phyloP scores from a whole-genome alignment of 2,797 vertebrate genomes.

The Okamejei kenojei region DNA sequence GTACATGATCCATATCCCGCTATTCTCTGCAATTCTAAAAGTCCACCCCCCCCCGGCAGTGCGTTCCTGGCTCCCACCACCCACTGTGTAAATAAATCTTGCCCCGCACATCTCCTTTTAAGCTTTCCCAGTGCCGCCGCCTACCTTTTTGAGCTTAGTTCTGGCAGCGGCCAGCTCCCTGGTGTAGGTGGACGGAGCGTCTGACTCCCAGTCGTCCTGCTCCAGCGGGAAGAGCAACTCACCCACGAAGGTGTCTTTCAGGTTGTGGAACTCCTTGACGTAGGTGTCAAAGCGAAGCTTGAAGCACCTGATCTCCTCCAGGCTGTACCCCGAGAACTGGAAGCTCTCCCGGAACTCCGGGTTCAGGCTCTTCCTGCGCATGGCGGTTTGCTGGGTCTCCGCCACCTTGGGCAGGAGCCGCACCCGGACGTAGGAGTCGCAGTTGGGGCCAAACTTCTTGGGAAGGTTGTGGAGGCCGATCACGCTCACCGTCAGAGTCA shows the following conservation, averaged over 20 bases:
- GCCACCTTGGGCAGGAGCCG: slow-evolving; percentile 61
- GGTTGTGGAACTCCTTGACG: slow-evolving; percentile 62
- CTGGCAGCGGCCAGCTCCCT: slow-evolving; percentile 56
- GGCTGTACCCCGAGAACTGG: slow-evolving; percentile 54
- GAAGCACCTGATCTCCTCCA: slow-evolving; percentile 56
- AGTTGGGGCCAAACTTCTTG: slow-evolving; percentile 48
- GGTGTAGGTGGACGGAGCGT: slow-evolving; percentile 51
- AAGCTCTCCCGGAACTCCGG: slow-evolving; percentile 58
- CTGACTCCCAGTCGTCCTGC: slow-evolving; percentile 56
- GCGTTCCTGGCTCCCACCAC: too few species aligned
- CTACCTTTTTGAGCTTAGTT: slow-evolving; percentile 67
- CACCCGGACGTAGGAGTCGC: slow-evolving; percentile 56
- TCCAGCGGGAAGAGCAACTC: slow-evolving; percentile 61
- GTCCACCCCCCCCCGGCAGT: too few species aligned
- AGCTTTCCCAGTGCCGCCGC: background rate
- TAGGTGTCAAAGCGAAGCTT: slow-evolving; percentile 60
- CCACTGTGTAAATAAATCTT: too few species aligned
- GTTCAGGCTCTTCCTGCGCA: slow-evolving; percentile 56
- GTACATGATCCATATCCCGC: too few species aligned
- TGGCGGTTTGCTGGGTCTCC: slow-evolving; percentile 49
- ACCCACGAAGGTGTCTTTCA: slow-evolving; percentile 60
- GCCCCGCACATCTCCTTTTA: too few species aligned
- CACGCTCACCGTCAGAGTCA: slow-evolving; percentile 57
- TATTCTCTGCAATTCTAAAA: too few species aligned
- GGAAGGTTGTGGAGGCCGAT: slow-evolving; percentile 56